Evolutionary conservation across 2,113 vertebrate genomes (phyloP).

Genomic region (Raja brachyura): DNA sequence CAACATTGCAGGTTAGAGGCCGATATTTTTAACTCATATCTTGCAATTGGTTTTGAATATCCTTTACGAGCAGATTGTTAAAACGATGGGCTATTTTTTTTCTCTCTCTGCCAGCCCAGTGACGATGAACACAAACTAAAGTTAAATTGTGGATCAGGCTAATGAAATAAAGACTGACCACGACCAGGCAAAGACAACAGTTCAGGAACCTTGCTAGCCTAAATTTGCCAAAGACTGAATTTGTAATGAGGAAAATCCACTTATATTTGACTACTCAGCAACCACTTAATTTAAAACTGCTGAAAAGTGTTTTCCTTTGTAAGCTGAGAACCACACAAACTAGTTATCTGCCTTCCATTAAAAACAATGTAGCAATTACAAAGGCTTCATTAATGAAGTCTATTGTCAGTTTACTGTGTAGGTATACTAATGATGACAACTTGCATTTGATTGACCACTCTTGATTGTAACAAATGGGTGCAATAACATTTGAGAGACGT

Average conservation of each 20-base stretch:
- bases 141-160: neutral
- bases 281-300: neutral
- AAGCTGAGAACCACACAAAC: neutral
- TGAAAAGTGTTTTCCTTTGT: neutral
- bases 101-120: neutral
- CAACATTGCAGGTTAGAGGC: neutral
- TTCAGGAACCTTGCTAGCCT: neutral
- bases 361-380: neutral
- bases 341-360: neutral
- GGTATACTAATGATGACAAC: neutral
- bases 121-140: neutral
- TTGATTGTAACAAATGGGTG: neutral
- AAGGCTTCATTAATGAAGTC: neutral
- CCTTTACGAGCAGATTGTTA: neutral
- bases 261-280: neutral
- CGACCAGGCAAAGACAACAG: slow-evolving; percentile 1
- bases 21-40: neutral
- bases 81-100: neutral
- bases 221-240: neutral
- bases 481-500: neutral
- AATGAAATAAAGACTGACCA: neutral
- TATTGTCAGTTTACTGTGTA: neutral
- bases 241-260: neutral
- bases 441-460: neutral
- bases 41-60: neutral